Percentiles rank a stretch among this genome's conserved stretches.
These are phyloP conservation scores for Phylloscopus whistleri DNA, from an alignment of 2,113 vertebrate genomes.

Conservation along the genomic window DNA sequence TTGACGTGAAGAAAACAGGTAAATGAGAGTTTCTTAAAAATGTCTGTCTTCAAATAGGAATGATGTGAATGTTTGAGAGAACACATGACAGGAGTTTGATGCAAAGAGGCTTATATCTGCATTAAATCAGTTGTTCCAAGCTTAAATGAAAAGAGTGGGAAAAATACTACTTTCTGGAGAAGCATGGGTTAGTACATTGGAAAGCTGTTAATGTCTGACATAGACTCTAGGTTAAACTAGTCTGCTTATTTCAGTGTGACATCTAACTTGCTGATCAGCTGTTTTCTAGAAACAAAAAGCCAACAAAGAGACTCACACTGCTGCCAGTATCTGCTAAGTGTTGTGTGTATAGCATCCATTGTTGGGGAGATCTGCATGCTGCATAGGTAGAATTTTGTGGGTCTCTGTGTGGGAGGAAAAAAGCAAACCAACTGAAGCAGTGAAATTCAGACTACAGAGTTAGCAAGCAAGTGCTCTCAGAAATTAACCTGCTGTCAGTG, in stretches of 20 bases:
- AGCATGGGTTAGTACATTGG: neutral
- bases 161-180: neutral
- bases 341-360: neutral
- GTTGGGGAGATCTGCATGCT: neutral
- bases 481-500: neutral
- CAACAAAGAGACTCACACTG: neutral
- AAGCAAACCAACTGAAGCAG: neutral
- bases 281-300: neutral
- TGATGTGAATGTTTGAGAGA: neutral
- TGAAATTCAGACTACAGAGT: neutral
- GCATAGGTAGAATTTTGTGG: neutral
- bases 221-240: neutral
- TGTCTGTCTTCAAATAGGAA: neutral
- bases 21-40: neutral
- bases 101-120: neutral
- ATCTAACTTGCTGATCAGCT: neutral
- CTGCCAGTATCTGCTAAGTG: neutral
- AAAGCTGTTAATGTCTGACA: neutral
- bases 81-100: neutral
- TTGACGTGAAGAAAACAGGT: fast-evolving
- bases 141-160: neutral
- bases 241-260: neutral
- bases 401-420: neutral
- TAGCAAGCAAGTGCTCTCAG: neutral
- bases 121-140: neutral